Evolutionary conservation across 53 echinoderm and acorn worm genomes (phyloP).

Genomic region (Pentamera pediparva): DNA sequence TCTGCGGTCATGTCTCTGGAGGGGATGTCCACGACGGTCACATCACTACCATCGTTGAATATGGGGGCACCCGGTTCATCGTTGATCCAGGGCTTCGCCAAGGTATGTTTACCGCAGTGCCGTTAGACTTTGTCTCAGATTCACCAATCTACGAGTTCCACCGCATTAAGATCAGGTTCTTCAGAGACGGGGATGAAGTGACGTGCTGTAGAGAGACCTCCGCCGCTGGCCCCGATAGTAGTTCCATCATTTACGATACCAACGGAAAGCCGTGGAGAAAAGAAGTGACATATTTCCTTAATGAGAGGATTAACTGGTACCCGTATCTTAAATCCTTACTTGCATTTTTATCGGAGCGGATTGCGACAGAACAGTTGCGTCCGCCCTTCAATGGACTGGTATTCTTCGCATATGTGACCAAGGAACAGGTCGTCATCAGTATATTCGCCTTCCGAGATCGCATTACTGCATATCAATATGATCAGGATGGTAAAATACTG

Average conservation of each 20-base stretch:
- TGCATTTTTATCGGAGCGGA: neutral
- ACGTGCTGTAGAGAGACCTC: constrained; percentile 2
- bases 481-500: neutral
- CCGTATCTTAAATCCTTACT: neutral
- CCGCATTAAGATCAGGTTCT: constrained; percentile 16
- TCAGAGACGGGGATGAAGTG: neutral
- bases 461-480: neutral
- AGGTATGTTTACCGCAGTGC: neutral
- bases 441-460: neutral
- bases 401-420: constrained; percentile 14
- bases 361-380: too few species aligned
- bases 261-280: neutral
- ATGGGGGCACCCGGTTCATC: constrained; percentile 3
- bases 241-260: neutral
- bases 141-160: constrained; percentile 4
- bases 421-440: neutral
- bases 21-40: neutral
- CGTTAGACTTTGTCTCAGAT: constrained; percentile 13
- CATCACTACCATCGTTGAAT: neutral
- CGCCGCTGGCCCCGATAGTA: neutral
- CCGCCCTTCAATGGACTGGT: constrained; percentile 13
- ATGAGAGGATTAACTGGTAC: neutral
- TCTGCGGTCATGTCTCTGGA: neutral
- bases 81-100: constrained; percentile 7
- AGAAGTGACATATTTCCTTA: constrained; percentile 7